Evolutionary conservation across 2,888 invertebrate genomes (phyloP).

Genomic region (Eilema depressum): DNA sequence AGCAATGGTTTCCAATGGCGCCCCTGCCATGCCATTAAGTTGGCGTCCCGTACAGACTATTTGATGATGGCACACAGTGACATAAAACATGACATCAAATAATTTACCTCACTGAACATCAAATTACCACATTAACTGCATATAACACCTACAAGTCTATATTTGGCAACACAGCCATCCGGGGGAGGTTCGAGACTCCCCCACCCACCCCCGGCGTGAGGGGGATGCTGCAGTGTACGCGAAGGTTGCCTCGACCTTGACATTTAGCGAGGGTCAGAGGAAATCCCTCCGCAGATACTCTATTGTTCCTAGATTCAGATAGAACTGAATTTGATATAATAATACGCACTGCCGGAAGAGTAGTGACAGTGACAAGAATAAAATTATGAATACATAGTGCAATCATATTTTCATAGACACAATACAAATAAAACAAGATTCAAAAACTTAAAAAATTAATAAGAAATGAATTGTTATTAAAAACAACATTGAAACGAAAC

Average conservation of each 20-base stretch:
- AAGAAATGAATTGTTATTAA: no score
- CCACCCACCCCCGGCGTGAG: background rate
- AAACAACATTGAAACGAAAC: no score
- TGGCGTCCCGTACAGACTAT: no score
- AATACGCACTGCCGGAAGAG: background rate
- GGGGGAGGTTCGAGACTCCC: conserved; percentile 8
- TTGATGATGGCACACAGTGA: no score
- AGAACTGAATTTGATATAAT: background rate
- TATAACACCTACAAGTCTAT: conserved; percentile 26
- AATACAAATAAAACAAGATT: no score
- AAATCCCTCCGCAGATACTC: conserved; percentile 29
- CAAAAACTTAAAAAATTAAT: no score
- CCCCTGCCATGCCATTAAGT: no score
- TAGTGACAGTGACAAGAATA: no score
- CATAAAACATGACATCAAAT: background rate
- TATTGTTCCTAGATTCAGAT: conserved; percentile 12
- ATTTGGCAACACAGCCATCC: conserved; percentile 35
- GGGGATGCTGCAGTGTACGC: conserved; percentile 60
- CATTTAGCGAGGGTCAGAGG: conserved; percentile 50
- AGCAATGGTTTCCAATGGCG: no score
- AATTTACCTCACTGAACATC: background rate
- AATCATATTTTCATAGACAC: no score
- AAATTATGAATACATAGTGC: no score
- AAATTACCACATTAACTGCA: background rate
- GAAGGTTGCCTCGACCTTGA: conserved; percentile 63